Base-by-base conservation (phyloP, 2,113 vertebrate species). In the Mus spicilegus region DNA sequence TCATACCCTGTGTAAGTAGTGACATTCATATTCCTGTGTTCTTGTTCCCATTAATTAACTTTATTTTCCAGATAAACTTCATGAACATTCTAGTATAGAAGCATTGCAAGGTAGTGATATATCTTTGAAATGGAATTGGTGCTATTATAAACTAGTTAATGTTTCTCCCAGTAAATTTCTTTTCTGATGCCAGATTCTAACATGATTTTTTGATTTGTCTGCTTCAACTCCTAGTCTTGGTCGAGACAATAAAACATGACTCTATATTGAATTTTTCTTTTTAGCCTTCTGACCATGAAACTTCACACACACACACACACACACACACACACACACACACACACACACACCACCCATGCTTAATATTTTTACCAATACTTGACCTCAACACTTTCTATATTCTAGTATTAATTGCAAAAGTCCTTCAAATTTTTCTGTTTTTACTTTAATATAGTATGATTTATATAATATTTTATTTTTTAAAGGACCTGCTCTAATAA, bases 361-460 rank as follows among this genome's bases (percentile, higher is more conserved):
- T 69, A 69, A 69, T 33, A 89, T 42, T 39, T 28, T 75, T 17
- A 76, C 51, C 51, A 80, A 30, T 73, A 70, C 16, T 82, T 75
- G 19, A 75, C 46, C 7, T n/a, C n/a, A 89, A 73, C 3, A 56
- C 58, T 39, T 2, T 10, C 72, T 7, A 88, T 1, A 26, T 86
- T 93, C 70, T 92, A 72, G 39, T 28, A 3, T 72, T 82, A 86
- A 93, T 67, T 49, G 22, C 12, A 94, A 87, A 91, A 17, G 2
- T 63, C 49, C 14, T 81, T 69, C 73, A 87, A 69, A 73, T 22
- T 26, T 92, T 65, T 82, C 46, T 58, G 8, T 36, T 92, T 97
- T 90, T 63, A 20, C 30, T 75, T 87, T 81, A 9, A 7, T 33
- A 30, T 73, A 76, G 67, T 1, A n/a, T 70, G 20, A 33, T 16